Evolutionary conservation across 1,140 invertebrate genomes (phyloP), one percentile per base, ranked within the genome.

Genomic region (Nomia melanderi): DNA sequence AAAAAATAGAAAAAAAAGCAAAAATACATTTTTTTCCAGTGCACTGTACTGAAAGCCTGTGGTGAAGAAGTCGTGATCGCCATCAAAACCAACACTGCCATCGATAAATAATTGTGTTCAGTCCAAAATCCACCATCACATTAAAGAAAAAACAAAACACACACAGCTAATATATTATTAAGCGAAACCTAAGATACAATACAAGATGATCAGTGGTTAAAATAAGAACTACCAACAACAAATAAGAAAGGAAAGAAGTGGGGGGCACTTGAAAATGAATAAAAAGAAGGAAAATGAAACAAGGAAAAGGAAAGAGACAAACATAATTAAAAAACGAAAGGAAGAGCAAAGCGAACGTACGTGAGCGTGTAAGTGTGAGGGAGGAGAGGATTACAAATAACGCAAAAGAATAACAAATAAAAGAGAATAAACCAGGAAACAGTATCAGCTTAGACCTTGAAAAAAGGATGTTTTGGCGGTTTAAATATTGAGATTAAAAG

Each of bases 31-130:
- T 25, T 78, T 86, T 93, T 95, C 78, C 93, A 96, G 94, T 98
- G 97, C 95, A 98, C 97, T 83, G 97, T 98, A 79, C 94, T 98
- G 89, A 97, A 97, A 91, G 96, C 97, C 84, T 98, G 97, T 92
- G 96, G 96, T 82, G 97, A 98, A 93, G 97, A 98, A 93, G 97
- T 96, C 93, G 97, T 98, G 84, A 97, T 98, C 94, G 97, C 97
- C 92, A 96, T 97, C 89, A 98, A 98, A 94, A 96, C 96, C 93
- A 98, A 98, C 93, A 97, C 96, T 92, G 96, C 96, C 93, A 94
- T 97, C 87, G 97, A 98, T 93, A 98, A 97, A 96, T 97, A 97
- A 96, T 93, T 90, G 90, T 92, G 91, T 92, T 92, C 89, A 89
- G 82, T 89, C 88, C 84, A 82, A 81, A 88, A 84, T 90, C 81